Percentiles rank a stretch among this genome's conserved stretches.
Conservation (phyloP, 2,113 vertebrate species). For the Pao palembangensis region DNA sequence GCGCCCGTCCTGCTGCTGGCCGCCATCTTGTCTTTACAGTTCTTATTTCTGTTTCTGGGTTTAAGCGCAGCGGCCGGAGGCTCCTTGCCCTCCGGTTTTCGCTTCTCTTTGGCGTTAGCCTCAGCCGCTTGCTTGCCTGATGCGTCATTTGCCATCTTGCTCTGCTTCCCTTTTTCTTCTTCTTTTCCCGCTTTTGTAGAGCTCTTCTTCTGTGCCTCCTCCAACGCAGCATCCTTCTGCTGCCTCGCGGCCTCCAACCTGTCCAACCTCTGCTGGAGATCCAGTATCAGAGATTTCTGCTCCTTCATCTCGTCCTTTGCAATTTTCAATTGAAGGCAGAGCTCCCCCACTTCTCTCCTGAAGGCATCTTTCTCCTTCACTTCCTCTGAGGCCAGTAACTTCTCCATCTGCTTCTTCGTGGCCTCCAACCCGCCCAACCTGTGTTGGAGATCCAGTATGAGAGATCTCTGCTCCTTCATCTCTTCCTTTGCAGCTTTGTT, state of each 20-base stretch:
- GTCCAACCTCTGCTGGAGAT: neutral
- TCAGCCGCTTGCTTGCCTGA: too few relatives aligned
- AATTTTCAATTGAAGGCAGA: neutral
- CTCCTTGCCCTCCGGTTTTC: too few relatives aligned
- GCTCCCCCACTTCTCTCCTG: neutral
- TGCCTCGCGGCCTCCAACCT: neutral
- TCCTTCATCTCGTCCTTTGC: neutral
- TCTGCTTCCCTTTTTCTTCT: neutral
- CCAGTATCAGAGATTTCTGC: neutral
- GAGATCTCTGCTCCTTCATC: neutral
- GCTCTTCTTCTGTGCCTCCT: neutral
- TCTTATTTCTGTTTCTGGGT: too few relatives aligned
- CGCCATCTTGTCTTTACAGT: too few relatives aligned
- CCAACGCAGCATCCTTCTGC: neutral
- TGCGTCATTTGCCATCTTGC: too few relatives aligned
- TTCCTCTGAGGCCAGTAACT: neutral
- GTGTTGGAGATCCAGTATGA: neutral
- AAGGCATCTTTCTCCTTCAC: neutral
- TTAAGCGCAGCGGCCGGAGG: too few relatives aligned
- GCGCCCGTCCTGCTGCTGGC: too few relatives aligned
- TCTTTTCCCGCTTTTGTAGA: neutral
- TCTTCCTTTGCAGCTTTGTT: neutral
- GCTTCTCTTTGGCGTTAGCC: too few relatives aligned
- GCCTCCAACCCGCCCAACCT: neutral
- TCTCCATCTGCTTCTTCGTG: neutral